These are phyloP conservation scores for Pachypanchax playfairii DNA, from an alignment of 2,113 vertebrate genomes.

Conservation along the genomic window DNA sequence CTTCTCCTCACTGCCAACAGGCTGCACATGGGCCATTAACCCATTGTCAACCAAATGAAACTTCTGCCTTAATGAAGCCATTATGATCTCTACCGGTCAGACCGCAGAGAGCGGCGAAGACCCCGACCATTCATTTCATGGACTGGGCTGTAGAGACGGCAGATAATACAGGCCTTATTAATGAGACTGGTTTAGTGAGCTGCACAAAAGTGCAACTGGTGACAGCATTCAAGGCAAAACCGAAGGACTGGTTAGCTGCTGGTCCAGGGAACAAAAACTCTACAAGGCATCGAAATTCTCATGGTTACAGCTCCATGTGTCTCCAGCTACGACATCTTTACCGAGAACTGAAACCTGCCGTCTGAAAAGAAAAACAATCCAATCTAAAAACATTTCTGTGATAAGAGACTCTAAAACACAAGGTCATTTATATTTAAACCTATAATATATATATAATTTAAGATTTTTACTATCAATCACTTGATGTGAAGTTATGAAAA, in stretches of 20 bases:
- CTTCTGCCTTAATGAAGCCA: slow-evolving; percentile 85
- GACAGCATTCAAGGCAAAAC: slow-evolving; percentile 66
- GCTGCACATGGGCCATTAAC: slow-evolving; percentile 80
- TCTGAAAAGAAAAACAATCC: too few relatives aligned
- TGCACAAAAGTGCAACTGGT: slow-evolving; percentile 78
- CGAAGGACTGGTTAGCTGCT: slow-evolving; percentile 62
- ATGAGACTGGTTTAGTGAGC: slow-evolving; percentile 79
- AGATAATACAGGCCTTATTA: slow-evolving; percentile 77
- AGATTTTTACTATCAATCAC: too few relatives aligned
- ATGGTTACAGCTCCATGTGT: too few relatives aligned
- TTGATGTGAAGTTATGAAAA: too few relatives aligned
- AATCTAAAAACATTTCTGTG: too few relatives aligned
- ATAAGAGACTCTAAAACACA: too few relatives aligned
- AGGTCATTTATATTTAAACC: too few relatives aligned
- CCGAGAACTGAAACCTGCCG: too few relatives aligned
- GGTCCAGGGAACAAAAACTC: slow-evolving; percentile 21
- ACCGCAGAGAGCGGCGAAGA: slow-evolving; percentile 81
- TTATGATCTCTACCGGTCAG: slow-evolving; percentile 82
- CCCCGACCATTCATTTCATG: slow-evolving; percentile 79
- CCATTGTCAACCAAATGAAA: slow-evolving; percentile 83
- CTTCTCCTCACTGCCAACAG: slow-evolving; percentile 75
- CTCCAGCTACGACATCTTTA: too few relatives aligned
- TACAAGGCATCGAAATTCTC: neutral
- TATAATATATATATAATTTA: too few relatives aligned
- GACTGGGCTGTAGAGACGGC: slow-evolving; percentile 72